Conservation (phyloP, 64 coral and sea anemone genomes). For the Exaiptasia diaphana region DNA sequence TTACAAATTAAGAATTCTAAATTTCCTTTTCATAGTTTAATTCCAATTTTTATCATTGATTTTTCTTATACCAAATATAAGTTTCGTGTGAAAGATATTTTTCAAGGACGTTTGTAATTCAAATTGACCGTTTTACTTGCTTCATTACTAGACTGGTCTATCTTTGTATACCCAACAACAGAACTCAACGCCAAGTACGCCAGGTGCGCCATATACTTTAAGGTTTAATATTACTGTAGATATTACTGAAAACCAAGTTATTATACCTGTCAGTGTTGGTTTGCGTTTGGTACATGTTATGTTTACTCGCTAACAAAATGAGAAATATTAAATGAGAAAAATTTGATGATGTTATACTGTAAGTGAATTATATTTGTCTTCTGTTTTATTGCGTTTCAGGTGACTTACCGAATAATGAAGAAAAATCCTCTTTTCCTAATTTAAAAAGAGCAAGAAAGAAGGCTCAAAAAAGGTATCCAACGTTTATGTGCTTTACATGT, state of each 20-base stretch:
- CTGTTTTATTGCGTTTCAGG: neutral
- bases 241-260: no score
- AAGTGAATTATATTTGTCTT: neutral
- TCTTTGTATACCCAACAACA: slow-evolving; percentile 24
- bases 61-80: no score
- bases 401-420: neutral
- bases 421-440: slow-evolving; percentile 38
- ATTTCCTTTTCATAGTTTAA: no score
- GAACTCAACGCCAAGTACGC: neutral
- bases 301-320: neutral
- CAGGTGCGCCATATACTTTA: neutral
- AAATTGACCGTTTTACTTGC: no score
- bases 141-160: slow-evolving; percentile 15
- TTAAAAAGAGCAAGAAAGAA: slow-evolving; percentile 66
- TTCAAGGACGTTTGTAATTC: no score
- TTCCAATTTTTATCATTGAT: no score
- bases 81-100: no score
- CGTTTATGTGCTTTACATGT: neutral
- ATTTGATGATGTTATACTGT: no score
- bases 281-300: neutral
- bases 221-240: no score
- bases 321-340: no score
- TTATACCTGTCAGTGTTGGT: neutral
- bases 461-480: slow-evolving; percentile 51
- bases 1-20: no score